phyloP scores from a whole-genome alignment of 2,888 invertebrate species.

The Drosophila gaucha region DNA sequence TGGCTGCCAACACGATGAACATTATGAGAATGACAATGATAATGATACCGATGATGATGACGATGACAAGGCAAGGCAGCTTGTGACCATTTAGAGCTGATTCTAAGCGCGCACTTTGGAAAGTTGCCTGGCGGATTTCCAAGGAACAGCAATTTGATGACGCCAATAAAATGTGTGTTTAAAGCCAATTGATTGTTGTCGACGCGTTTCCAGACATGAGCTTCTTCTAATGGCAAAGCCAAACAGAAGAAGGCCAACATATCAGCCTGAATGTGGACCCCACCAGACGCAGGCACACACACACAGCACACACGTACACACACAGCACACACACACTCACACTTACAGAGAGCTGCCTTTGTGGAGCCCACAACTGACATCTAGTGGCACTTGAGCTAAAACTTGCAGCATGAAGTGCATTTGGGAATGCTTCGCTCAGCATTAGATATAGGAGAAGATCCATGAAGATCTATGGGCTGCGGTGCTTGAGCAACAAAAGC shows the following conservation, averaged over 20 bases:
- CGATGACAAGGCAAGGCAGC: slow-evolving; percentile 36
- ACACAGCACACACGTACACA: slow-evolving; percentile 24
- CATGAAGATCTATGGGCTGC: slow-evolving; percentile 11
- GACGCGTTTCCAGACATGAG: slow-evolving; percentile 67
- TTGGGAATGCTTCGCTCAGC: slow-evolving; percentile 55
- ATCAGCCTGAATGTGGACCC: slow-evolving; percentile 47
- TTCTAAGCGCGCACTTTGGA: slow-evolving; percentile 69
- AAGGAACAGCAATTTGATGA: slow-evolving; percentile 76
- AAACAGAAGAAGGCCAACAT: slow-evolving; percentile 35
- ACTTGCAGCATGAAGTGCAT: slow-evolving; percentile 77
- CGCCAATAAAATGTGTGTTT: slow-evolving; percentile 79
- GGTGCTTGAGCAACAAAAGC: slow-evolving; percentile 32
- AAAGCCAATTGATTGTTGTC: slow-evolving; percentile 78
- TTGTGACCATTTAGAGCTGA: slow-evolving; percentile 67
- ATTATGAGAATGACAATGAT: slow-evolving; percentile 35
- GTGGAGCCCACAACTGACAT: slow-evolving; percentile 69
- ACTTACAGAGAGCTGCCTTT: slow-evolving; percentile 17
- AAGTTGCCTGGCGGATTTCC: slow-evolving; percentile 75
- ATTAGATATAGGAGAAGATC: slow-evolving; percentile 14
- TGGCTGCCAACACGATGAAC: slow-evolving; percentile 55
- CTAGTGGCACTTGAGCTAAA: slow-evolving; percentile 73
- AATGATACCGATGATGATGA: slow-evolving; percentile 35
- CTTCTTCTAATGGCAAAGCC: slow-evolving; percentile 70
- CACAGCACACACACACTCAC: slow-evolving; percentile 28
- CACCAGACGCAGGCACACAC: slow-evolving; percentile 52